Evolutionary conservation across 2,888 invertebrate species (phyloP), one percentile per base, ranked within the genome.

Genomic region (Fragum whitleyi): DNA sequence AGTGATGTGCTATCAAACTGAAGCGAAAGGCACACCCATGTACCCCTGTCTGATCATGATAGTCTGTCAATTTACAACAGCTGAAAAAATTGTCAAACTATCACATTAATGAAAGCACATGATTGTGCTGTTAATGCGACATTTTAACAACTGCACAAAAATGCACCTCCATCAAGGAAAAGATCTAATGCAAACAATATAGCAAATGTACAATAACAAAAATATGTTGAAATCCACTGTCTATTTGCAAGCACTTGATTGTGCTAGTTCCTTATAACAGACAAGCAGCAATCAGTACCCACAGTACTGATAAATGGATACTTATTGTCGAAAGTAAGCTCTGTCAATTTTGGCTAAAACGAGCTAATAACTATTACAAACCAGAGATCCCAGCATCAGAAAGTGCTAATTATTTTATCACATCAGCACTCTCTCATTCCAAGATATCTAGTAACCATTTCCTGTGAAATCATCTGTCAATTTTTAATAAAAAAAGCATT

Each of bases 361-460:
- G n/a, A n/a, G n/a, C n/a, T n/a, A n/a, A n/a, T n/a, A n/a, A n/a
- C n/a, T n/a, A n/a, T n/a, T n/a, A n/a, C n/a, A n/a, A 9, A 36
- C 32, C 32, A 36, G 9, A 65, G 42, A 69, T 77, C 79, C 76
- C 81, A 81, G 84, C 81, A 81, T 79, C 76, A 71, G 69, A 59
- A 83, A 83, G 83, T 83, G 83, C 83, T 80, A 83, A 78, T 76
- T 53, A n/a, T 19, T 32, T 26, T 61, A 14, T 29, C 55, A 59
- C 36, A 84, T 78, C n/a, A 80, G 76, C 78, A 72, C 65, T 28
- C 36, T 32, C 55, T 36, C 42, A 81, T 77, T 68, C n/a, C 74
- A 19, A 57, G 62, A 67, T n/a, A 2, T 21, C 75, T 47, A 81
- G 75, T 81, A 62, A 47, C 39, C 0, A 21, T 0, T 55, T n/a